Evolutionary conservation across 2,113 vertebrate species (phyloP).

Genomic region (Calidris pygmaea): DNA sequence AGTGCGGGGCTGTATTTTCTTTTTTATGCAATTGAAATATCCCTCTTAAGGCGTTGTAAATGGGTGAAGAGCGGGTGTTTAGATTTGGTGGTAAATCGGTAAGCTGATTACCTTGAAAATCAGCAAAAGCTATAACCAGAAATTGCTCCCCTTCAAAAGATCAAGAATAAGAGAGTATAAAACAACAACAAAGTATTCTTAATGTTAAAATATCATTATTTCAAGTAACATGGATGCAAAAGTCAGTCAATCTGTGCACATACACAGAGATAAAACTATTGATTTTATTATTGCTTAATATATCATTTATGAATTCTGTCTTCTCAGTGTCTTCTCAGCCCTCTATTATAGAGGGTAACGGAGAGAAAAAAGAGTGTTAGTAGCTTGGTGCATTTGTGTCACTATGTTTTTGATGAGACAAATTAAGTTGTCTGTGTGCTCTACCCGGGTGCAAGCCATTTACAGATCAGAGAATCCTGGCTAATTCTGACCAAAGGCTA

Average conservation of each 20-base stretch:
- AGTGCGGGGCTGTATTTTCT: neutral
- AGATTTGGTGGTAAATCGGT: neutral
- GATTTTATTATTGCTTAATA: neutral
- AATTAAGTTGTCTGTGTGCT: neutral
- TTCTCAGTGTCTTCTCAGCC: neutral
- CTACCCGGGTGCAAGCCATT: accelerated
- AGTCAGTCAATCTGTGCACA: neutral
- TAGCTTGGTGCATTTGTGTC: neutral
- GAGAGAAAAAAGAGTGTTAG: neutral
- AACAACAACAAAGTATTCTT: neutral
- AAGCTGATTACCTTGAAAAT: neutral
- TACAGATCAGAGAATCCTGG: neutral
- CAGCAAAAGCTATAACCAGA: neutral
- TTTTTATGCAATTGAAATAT: neutral
- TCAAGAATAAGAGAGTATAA: neutral
- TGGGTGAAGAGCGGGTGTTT: neutral
- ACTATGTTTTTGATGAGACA: neutral
- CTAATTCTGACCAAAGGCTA: neutral
- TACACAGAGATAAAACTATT: neutral
- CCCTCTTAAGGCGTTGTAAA: neutral
- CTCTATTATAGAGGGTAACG: neutral
- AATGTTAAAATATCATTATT: neutral
- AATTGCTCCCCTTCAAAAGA: neutral
- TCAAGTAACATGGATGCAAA: neutral
- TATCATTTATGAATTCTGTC: neutral